Evolutionary conservation across 2,113 vertebrate species (phyloP).

Genomic region (Epinephelus lanceolatus): DNA sequence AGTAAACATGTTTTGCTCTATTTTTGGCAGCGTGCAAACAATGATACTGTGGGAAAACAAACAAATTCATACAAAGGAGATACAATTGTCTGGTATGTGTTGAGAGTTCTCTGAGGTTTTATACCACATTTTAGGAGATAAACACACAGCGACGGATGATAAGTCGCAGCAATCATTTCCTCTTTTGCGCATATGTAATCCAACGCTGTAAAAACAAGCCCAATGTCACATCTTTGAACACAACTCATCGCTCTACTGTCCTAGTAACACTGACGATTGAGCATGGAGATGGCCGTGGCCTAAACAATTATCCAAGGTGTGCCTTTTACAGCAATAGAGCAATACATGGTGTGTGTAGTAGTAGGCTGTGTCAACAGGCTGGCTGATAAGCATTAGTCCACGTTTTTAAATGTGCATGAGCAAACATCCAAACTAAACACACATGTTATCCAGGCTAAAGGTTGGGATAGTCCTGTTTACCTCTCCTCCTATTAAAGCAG

Average conservation of each 20-base stretch:
- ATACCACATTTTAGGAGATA: conserved; percentile 3
- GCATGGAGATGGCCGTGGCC: conserved; percentile 21
- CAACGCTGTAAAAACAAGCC: conserved; percentile 25
- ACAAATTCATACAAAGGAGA: conserved; percentile 47
- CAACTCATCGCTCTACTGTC: conserved; percentile 26
- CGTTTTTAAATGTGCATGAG: conserved; percentile 77
- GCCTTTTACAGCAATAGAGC: conserved; percentile 42
- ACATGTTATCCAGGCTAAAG: conserved; percentile 47
- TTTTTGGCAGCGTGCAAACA: conserved; percentile 69
- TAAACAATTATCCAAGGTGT: conserved; percentile 68
- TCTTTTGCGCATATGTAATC: conserved; percentile 22
- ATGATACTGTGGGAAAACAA: conserved; percentile 71
- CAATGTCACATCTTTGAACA: background rate
- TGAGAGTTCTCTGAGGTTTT: conserved; percentile 10
- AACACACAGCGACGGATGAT: conserved; percentile 9
- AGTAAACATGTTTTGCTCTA: conserved; percentile 59
- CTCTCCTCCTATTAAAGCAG: conserved; percentile 42
- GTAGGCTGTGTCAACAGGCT: conserved; percentile 71
- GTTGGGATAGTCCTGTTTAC: conserved; percentile 69
- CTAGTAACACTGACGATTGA: conserved; percentile 38
- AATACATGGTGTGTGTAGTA: conserved; percentile 51
- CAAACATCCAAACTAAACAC: conserved; percentile 75
- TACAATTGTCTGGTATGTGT: conserved; percentile 15
- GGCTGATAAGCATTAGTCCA: conserved; percentile 71
- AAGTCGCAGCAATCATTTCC: background rate